These are phyloP conservation scores for Drosophila equinoxialis DNA, from an alignment of 1,140 invertebrate species.

Conservation along the genomic window DNA sequence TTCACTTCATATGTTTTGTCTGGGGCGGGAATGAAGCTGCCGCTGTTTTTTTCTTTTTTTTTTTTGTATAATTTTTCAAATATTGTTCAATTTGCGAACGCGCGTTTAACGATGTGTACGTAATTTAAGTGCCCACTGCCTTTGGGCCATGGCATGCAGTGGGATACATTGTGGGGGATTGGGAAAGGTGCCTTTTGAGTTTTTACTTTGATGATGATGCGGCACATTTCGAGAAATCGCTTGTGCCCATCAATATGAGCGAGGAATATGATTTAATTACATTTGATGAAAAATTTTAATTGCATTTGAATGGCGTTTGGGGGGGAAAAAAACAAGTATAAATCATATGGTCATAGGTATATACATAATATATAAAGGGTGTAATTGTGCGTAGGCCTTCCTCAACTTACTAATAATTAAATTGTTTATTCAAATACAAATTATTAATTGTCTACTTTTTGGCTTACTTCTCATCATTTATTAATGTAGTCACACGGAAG, in stretches of 20 bases:
- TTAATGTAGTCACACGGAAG: too few species aligned
- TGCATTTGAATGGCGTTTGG: conserved; percentile 38
- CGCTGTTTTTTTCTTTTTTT: conserved; percentile 21
- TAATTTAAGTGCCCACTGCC: conserved; percentile 77
- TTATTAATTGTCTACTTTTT: too few species aligned
- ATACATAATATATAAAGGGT: too few species aligned
- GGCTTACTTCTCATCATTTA: too few species aligned
- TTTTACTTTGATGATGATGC: conserved; percentile 74
- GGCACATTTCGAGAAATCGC: conserved; percentile 54
- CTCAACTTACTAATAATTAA: too few species aligned
- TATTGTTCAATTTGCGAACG: conserved; percentile 82
- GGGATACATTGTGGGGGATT: background rate
- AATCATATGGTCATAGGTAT: too few species aligned
- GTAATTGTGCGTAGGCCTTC: too few species aligned
- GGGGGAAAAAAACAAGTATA: background rate
- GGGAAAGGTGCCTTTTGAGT: conserved; percentile 48
- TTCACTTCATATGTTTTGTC: conserved; percentile 23
- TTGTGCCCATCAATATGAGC: conserved; percentile 63
- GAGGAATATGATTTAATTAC: conserved; percentile 75
- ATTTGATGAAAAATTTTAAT: conserved; percentile 65
- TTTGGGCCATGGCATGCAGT: conserved; percentile 6
- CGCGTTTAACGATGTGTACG: conserved; percentile 80
- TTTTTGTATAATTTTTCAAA: conserved; percentile 77
- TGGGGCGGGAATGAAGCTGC: conserved; percentile 2
- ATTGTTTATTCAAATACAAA: too few species aligned